These are phyloP conservation scores for Philaethria dido DNA, from an alignment of 2,888 invertebrate genomes.

Conservation along the genomic window DNA sequence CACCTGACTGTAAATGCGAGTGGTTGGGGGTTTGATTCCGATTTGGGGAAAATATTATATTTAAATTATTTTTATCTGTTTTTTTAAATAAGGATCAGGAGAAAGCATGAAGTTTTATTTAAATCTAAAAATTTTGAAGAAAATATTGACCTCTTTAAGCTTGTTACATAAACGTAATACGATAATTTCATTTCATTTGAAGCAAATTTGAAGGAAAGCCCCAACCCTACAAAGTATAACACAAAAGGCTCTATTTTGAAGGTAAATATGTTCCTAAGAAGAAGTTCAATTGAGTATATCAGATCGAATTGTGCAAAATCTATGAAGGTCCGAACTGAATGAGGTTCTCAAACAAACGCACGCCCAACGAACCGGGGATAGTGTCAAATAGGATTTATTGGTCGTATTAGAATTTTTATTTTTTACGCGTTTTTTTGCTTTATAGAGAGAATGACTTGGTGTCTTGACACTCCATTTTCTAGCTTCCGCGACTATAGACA, in stretches of 20 bases:
- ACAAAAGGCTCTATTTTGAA: constrained; percentile 24
- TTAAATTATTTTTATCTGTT: neutral
- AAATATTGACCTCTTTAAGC: too few relatives aligned
- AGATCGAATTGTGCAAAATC: constrained; percentile 55
- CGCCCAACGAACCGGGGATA: constrained; percentile 59
- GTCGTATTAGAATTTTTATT: constrained; percentile 33
- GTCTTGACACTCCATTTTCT: too few relatives aligned
- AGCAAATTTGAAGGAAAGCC: neutral
- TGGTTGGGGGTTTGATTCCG: neutral
- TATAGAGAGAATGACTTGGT: neutral
- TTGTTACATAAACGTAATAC: too few relatives aligned
- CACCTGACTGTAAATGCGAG: too few relatives aligned
- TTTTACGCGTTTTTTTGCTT: neutral
- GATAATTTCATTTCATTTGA: neutral
- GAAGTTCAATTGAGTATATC: constrained; percentile 49
- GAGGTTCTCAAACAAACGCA: constrained; percentile 62
- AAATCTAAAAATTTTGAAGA: too few relatives aligned
- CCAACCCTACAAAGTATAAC: neutral
- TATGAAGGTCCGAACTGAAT: constrained; percentile 49
- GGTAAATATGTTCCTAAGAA: constrained; percentile 30
- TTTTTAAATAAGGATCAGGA: too few relatives aligned
- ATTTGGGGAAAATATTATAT: neutral
- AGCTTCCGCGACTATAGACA: too few relatives aligned
- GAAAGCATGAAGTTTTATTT: too few relatives aligned
- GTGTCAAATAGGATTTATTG: constrained; percentile 39